Percentiles rank a stretch among this genome's conserved stretches.
Conservation (phyloP, 2,888 invertebrate genomes). For the Cephus pulcher region DNA sequence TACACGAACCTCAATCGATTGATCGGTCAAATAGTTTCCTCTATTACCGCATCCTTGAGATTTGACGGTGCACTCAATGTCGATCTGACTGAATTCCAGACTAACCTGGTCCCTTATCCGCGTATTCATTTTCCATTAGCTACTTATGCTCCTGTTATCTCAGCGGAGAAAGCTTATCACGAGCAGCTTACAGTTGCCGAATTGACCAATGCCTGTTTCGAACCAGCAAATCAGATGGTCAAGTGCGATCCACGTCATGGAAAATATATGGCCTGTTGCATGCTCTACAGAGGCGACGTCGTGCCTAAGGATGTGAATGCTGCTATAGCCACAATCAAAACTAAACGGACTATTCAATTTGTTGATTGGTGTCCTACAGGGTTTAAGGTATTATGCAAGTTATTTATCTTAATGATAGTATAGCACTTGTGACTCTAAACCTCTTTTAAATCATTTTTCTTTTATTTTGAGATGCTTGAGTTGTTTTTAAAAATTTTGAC, state of each 20-base stretch:
- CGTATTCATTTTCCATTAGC: conserved; percentile 89
- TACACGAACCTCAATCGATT: conserved; percentile 79
- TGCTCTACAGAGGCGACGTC: conserved; percentile 89
- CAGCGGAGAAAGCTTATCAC: conserved; percentile 77
- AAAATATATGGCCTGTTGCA: conserved; percentile 89
- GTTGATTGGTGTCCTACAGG: conserved; percentile 94
- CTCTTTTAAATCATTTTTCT: not conserved
- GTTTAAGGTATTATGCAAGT: conserved; percentile 76
- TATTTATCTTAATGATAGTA: not conserved
- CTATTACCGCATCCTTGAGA: conserved; percentile 86
- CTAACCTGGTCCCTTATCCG: conserved; percentile 90
- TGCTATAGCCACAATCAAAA: conserved; percentile 81
- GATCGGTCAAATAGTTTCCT: conserved; percentile 82
- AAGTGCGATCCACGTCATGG: conserved; percentile 85
- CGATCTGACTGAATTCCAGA: conserved; percentile 91
- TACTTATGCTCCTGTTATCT: conserved; percentile 78
- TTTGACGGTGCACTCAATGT: conserved; percentile 91
- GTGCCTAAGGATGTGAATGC: conserved; percentile 88
- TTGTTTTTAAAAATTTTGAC: not conserved
- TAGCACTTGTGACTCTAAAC: not conserved
- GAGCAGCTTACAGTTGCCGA: conserved; percentile 81
- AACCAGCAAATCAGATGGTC: conserved; percentile 89
- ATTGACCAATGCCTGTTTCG: conserved; percentile 87
- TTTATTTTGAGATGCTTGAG: not conserved
- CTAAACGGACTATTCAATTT: conserved; percentile 81